Base-by-base conservation (phyloP, 2,888 invertebrate genomes). In the Quadroppia sp. region DNA sequence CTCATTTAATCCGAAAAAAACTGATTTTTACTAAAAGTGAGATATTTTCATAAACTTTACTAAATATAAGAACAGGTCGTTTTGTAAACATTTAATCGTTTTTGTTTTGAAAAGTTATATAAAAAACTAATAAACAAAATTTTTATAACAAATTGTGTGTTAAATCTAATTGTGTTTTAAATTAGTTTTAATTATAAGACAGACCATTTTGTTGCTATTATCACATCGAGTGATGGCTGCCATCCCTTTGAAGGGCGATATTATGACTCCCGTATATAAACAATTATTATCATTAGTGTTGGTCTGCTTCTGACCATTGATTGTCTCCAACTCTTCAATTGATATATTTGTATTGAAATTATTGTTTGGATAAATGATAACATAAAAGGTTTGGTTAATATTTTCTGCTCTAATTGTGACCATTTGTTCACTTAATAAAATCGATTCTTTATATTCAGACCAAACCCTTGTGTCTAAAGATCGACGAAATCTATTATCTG, bases 151-250 rank as follows among this genome's bases (percentile, higher is more conserved):
- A n/a, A n/a, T n/a, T n/a, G n/a, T n/a, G n/a, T n/a, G n/a, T n/a
- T n/a, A n/a, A n/a, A n/a, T n/a, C n/a, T n/a, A n/a, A n/a, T n/a
- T n/a, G n/a, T n/a, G n/a, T n/a, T n/a, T n/a, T n/a, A n/a, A n/a
- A n/a, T n/a, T n/a, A n/a, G n/a, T n/a, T n/a, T n/a, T n/a, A 53
- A 7, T 50, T 3, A 25, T 45, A 23, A n/a, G 15, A 71, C 59
- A 23, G 32, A 74, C 74, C 50, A 74, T 32, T 36, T 53, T 71
- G 17, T 69, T 53, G 42, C 67, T 56, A 28, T 67, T 69, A 23
- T 45, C 30, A 36, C 74, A 74, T 0, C 28, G 30, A 6, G 74
- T 71, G 53, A 74, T 53, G 15, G 74, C 74, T 32, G 61, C 74
- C 9, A 17, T 30, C 7, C 74, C 74, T 23, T 15, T 71, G 20